These are phyloP conservation scores for Slavum lentiscoides DNA, from an alignment of 2,888 invertebrate genomes.

Conservation along the genomic window DNA sequence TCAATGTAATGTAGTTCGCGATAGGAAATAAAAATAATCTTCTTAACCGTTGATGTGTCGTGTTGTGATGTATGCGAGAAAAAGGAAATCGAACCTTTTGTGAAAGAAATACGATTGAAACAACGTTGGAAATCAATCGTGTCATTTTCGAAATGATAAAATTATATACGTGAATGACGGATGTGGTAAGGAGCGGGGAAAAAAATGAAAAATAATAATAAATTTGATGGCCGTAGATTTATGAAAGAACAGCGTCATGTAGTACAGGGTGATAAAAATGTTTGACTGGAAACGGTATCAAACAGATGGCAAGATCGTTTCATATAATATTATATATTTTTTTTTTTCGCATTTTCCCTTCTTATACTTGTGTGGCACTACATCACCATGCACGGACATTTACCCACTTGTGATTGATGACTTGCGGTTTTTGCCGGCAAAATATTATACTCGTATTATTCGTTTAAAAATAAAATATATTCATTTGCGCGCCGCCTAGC, in stretches of 20 bases:
- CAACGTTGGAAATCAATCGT: constrained; percentile 39
- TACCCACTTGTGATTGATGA: constrained; percentile 49
- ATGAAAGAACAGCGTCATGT: constrained; percentile 35
- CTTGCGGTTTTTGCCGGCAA: constrained; percentile 33
- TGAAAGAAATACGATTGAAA: neutral
- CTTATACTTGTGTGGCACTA: constrained; percentile 21
- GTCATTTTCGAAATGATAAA: constrained; percentile 39
- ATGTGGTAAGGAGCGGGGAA: neutral
- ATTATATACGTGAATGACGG: neutral
- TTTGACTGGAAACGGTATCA: constrained; percentile 47
- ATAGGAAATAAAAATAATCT: too few species aligned
- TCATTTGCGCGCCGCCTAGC: neutral
- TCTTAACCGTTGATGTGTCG: too few species aligned
- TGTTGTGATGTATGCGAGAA: too few species aligned
- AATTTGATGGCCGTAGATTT: constrained; percentile 48
- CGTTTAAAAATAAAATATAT: constrained; percentile 44
- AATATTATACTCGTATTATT: constrained; percentile 24
- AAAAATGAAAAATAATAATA: constrained; percentile 38
- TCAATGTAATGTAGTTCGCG: too few species aligned
- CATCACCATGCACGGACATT: constrained; percentile 11
- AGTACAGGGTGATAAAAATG: constrained; percentile 42
- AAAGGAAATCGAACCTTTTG: too few species aligned
- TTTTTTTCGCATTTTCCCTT: constrained; percentile 16
- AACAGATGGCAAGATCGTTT: constrained; percentile 43
- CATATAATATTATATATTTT: constrained; percentile 3